Percentiles rank a stretch among this genome's conserved stretches.
These are phyloP conservation scores for Tetraodon nigroviridis DNA, from an alignment of 2,113 vertebrate species.

Conservation along the genomic window DNA sequence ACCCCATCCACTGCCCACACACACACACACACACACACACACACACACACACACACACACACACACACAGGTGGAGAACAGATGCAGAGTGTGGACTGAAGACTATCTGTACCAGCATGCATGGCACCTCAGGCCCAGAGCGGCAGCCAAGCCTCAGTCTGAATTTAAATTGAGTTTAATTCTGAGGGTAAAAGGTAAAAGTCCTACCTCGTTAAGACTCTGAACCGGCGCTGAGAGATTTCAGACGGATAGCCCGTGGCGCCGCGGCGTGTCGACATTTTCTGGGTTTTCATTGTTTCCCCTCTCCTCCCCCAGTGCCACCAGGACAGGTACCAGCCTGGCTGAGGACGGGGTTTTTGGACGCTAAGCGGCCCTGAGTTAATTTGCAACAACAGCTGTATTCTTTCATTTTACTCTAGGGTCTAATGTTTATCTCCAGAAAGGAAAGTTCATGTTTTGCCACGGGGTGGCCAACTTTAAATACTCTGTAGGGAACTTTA, in stretches of 20 bases:
- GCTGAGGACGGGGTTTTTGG: neutral
- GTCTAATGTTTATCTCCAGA: neutral
- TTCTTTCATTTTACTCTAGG: neutral
- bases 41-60: no score
- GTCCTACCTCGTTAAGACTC: constrained; percentile 29
- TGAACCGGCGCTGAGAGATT: constrained; percentile 17
- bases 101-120: constrained; percentile 60
- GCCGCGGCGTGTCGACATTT: constrained; percentile 47
- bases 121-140: constrained; percentile 46
- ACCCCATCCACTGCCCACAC: neutral
- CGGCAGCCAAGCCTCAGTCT: constrained; percentile 36
- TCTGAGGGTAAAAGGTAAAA: constrained; percentile 48
- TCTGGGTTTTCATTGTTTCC: constrained; percentile 59
- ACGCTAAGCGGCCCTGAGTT: constrained; percentile 8
- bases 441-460: neutral
- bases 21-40: no score
- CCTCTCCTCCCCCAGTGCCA: constrained; percentile 24
- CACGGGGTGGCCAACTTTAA: neutral
- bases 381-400: constrained; percentile 9
- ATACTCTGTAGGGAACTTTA: neutral
- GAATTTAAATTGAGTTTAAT: constrained; percentile 64
- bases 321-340: constrained; percentile 30
- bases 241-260: constrained; percentile 57
- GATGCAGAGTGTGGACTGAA: constrained; percentile 28
- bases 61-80: no score